phyloP scores from a whole-genome alignment of 2,113 vertebrate genomes.

The Ailurus styani region DNA sequence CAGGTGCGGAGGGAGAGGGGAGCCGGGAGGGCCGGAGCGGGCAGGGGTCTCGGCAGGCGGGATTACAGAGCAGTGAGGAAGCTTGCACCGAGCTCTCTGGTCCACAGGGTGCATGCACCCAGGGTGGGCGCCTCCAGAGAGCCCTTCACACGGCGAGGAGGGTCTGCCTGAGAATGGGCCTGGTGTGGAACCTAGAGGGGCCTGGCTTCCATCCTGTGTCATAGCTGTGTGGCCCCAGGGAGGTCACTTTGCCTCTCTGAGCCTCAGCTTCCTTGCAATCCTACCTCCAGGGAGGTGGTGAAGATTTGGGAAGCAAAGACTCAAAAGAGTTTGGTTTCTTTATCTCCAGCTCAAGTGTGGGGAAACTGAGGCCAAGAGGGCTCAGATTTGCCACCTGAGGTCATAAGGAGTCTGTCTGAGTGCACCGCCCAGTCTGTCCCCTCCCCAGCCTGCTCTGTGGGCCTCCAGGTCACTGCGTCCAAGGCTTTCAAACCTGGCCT shows the following conservation, averaged over 20 bases:
- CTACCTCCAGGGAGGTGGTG: fast-evolving
- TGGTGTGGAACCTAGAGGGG: too few species aligned
- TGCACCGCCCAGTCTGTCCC: not conserved
- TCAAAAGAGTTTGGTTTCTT: not conserved
- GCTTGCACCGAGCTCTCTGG: not conserved
- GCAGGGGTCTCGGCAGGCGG: fast-evolving
- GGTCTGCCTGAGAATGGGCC: fast-evolving
- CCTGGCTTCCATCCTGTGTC: not conserved
- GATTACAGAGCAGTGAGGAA: not conserved
- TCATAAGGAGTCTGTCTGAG: not conserved
- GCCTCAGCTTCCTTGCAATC: not conserved
- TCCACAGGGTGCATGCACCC: fast-evolving
- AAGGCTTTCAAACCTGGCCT: not conserved
- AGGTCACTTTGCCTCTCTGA: not conserved
- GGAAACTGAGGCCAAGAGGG: not conserved
- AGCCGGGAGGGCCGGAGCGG: fast-evolving
- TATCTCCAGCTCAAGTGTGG: not conserved
- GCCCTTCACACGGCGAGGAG: fast-evolving
- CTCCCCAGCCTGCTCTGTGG: not conserved
- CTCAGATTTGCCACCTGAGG: not conserved
- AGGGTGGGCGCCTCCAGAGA: fast-evolving
- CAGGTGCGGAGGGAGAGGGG: too few species aligned
- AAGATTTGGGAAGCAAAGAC: not conserved
- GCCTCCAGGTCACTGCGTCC: not conserved
- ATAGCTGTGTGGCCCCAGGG: not conserved